phyloP scores from a whole-genome alignment of 2,888 invertebrate species.

The Hydrotaea cyrtoneurina region DNA sequence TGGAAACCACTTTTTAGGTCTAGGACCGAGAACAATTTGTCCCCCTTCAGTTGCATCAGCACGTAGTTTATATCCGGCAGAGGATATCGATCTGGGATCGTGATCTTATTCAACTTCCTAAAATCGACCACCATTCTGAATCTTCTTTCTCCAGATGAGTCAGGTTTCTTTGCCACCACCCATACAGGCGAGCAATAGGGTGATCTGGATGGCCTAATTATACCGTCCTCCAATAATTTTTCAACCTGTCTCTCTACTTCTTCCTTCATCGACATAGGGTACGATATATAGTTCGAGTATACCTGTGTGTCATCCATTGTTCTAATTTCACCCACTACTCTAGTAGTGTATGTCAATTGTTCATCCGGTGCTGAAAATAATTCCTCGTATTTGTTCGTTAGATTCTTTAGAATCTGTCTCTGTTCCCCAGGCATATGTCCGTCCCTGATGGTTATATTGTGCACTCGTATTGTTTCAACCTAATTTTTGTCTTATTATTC shows the following conservation, averaged over 20 bases:
- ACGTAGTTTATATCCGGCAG: conserved; percentile 30
- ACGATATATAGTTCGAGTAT: conserved; percentile 35
- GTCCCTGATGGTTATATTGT: conserved; percentile 24
- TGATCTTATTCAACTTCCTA: conserved; percentile 42
- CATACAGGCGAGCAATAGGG: conserved; percentile 51
- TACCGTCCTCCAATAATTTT: background rate
- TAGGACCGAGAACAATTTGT: too few relatives aligned
- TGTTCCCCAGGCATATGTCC: conserved; percentile 22
- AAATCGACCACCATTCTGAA: conserved; percentile 52
- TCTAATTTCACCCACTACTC: conserved; percentile 31
- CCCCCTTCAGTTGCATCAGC: background rate
- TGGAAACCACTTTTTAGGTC: background rate
- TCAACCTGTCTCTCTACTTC: conserved; percentile 7
- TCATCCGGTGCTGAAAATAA: conserved; percentile 32
- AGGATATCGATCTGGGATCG: conserved; percentile 19
- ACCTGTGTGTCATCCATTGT: conserved; percentile 41
- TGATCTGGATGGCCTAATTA: conserved; percentile 22
- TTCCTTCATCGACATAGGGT: background rate
- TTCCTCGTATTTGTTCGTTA: conserved; percentile 11
- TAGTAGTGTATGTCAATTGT: conserved; percentile 43
- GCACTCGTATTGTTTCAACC: conserved; percentile 37
- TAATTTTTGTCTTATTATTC: conserved; percentile 32
- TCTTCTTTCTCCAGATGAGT: conserved; percentile 23
- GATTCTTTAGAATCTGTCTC: background rate
- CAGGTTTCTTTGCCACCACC: conserved; percentile 48